Conservation (phyloP, 2,888 invertebrate genomes). For the Temnothorax unifasciatus region DNA sequence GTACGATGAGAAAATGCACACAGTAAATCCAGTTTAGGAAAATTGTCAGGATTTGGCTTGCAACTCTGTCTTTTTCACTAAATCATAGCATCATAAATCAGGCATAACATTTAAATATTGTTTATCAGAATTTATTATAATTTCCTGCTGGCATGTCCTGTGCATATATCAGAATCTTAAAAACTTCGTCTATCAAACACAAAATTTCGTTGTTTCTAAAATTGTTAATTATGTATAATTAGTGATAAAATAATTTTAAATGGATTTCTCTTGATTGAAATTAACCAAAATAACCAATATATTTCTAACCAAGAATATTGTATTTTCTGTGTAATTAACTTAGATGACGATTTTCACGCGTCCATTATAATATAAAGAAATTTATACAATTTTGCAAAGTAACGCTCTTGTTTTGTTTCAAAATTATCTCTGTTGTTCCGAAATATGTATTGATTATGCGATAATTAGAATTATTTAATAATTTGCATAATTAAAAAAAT, state of each 20-base stretch:
- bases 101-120: not conserved
- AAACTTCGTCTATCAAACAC: not conserved
- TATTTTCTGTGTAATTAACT: not conserved
- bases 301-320: not conserved
- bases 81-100: not conserved
- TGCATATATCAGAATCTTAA: not conserved
- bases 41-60: constrained; percentile 12
- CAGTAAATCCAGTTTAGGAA: not conserved
- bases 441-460: not conserved
- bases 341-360: not conserved
- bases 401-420: not conserved
- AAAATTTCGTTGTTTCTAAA: not conserved
- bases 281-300: not conserved
- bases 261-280: not conserved
- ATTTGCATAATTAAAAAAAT: not conserved
- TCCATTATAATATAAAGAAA: not conserved
- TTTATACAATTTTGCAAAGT: not conserved
- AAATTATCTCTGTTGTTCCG: not conserved
- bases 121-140: not conserved
- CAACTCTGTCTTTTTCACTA: constrained; percentile 13
- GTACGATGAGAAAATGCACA: constrained; percentile 54
- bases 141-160: not conserved
- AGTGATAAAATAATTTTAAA: not conserved
- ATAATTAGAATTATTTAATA: constrained; percentile 5
- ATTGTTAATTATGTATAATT: not conserved